A percentile compares a stretch with the other conserved stretches of the same genome.
These are phyloP conservation scores for Xiphorhynchus elegans DNA, from an alignment of 2,113 vertebrate genomes.

Conservation along the genomic window DNA sequence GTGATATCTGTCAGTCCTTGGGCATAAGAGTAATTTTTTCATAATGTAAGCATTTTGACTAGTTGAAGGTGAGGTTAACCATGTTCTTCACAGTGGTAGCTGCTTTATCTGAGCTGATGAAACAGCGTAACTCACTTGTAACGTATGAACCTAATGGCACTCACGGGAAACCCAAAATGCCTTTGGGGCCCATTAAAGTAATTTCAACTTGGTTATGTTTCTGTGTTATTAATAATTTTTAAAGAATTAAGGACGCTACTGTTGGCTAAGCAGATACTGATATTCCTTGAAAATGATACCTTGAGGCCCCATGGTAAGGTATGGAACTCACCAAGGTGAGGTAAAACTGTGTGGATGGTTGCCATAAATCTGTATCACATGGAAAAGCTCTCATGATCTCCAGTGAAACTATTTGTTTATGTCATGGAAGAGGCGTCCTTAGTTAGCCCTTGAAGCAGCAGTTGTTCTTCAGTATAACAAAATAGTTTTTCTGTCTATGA, in stretches of 20 bases:
- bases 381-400: neutral
- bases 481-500: neutral
- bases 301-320: neutral
- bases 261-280: neutral
- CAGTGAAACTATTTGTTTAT: neutral
- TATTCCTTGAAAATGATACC: neutral
- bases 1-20: neutral
- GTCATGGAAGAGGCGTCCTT: neutral
- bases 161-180: neutral
- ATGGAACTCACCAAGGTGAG: neutral
- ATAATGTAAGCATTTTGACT: neutral
- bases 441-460: neutral
- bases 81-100: neutral
- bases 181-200: neutral
- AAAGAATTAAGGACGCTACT: neutral
- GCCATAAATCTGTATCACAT: neutral
- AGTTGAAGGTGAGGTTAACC: neutral
- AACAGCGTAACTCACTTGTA: constrained; percentile 10
- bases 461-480: neutral
- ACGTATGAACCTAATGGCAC: neutral
- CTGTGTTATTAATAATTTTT: neutral
- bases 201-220: constrained; percentile 15
- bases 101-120: constrained; percentile 29
- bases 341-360: neutral
- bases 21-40: neutral